These are phyloP conservation scores for Psylliodes chrysocephalus DNA, from an alignment of 2,888 invertebrate species.

Conservation along the genomic window DNA sequence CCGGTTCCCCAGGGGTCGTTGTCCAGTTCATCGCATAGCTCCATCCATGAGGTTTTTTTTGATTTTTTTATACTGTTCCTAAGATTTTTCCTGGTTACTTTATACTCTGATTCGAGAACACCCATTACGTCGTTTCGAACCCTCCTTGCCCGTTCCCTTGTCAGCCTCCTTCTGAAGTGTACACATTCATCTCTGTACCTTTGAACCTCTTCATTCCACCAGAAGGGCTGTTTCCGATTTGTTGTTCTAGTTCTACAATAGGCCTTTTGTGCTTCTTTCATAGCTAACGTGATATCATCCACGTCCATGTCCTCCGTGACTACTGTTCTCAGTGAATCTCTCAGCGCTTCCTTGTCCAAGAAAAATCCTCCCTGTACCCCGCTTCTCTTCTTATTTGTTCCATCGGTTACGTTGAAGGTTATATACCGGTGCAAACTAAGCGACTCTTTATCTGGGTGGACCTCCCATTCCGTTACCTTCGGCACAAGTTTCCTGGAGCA, in stretches of 20 bases:
- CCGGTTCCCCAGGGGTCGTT: conserved; percentile 11
- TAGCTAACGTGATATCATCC: background rate
- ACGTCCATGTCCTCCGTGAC: background rate
- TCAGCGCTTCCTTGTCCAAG: background rate
- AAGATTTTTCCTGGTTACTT: background rate
- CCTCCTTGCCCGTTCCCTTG: background rate
- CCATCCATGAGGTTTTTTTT: background rate
- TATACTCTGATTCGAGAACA: background rate
- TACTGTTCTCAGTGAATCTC: background rate
- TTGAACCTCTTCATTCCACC: background rate
- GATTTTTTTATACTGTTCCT: background rate
- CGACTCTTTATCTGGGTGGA: background rate
- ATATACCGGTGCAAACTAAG: conserved; percentile 14
- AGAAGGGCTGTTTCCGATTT: background rate
- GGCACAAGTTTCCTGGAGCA: background rate
- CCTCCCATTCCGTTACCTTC: background rate
- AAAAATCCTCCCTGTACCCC: background rate
- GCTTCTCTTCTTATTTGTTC: background rate
- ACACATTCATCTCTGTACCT: background rate
- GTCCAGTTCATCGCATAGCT: background rate
- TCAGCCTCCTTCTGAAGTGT: background rate
- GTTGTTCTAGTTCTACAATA: background rate
- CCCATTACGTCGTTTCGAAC: background rate
- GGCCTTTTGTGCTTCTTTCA: background rate
- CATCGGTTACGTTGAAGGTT: background rate